These are phyloP conservation scores for Hydractinia echinata DNA, from an alignment of 30 jellyfish, hydroid and myxozoan species.

Conservation along the genomic window DNA sequence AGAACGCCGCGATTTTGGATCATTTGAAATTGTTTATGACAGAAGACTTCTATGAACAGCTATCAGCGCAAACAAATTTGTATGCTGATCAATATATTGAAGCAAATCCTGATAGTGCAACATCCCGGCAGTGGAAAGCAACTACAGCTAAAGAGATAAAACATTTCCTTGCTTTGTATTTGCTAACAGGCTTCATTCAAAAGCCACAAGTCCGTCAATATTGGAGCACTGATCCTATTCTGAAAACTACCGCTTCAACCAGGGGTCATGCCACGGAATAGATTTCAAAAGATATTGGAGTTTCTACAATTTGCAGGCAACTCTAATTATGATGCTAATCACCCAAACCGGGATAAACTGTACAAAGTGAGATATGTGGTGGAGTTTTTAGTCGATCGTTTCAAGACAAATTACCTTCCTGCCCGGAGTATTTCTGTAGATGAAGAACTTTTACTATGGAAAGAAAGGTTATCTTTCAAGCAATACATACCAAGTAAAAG, in stretches of 20 bases:
- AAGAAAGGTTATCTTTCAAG: neutral
- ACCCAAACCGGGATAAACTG: neutral
- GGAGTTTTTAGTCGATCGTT: neutral
- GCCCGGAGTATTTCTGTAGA: neutral
- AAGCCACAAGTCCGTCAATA: neutral
- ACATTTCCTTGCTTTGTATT: neutral
- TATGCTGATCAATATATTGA: neutral
- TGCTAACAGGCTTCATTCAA: neutral
- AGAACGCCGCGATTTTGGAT: too few relatives aligned
- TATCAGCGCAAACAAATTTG: neutral
- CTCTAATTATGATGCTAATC: neutral
- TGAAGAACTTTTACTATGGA: neutral
- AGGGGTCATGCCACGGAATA: neutral
- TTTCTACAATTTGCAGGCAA: conserved; percentile 1
- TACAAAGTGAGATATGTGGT: neutral
- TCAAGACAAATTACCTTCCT: neutral
- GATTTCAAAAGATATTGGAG: neutral
- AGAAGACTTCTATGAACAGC: neutral
- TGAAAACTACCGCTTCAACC: neutral
- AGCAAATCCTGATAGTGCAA: neutral
- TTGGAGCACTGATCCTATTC: neutral
- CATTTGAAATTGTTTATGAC: neutral
- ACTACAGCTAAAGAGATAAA: neutral
- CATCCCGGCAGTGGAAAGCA: neutral
- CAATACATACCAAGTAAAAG: neutral